These are phyloP conservation scores for Triplophysa bombifrons DNA, from an alignment of 2,797 vertebrate species.

Conservation along the genomic window DNA sequence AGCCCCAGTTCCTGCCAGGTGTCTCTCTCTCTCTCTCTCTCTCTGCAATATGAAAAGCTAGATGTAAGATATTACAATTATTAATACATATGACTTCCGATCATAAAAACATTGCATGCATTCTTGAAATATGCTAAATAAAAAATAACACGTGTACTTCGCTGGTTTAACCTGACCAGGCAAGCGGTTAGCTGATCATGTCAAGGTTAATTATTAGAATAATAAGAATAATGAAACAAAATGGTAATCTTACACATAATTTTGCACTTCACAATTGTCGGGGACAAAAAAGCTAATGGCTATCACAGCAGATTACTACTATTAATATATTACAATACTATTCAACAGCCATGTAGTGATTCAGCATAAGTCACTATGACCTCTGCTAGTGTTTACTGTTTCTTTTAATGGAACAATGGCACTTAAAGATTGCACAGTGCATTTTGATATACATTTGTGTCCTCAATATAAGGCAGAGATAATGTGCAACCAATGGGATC, in stretches of 20 bases:
- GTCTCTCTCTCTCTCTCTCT: not conserved
- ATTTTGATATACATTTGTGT: too few species aligned
- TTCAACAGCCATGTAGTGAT: too few species aligned
- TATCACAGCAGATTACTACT: too few species aligned
- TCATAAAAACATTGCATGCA: not conserved
- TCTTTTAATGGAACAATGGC: too few species aligned
- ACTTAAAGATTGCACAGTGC: too few species aligned
- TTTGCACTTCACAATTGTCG: not conserved
- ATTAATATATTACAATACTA: too few species aligned
- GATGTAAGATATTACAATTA: not conserved
- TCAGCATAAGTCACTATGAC: too few species aligned
- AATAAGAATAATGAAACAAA: not conserved
- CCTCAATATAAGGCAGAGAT: too few species aligned
- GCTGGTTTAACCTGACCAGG: not conserved
- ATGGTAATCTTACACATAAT: not conserved
- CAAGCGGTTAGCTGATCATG: not conserved
- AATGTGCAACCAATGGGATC: too few species aligned
- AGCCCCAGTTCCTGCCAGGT: constrained; percentile 8
- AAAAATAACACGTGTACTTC: not conserved
- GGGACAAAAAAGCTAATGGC: not conserved
- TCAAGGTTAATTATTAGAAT: not conserved
- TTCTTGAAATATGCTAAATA: not conserved
- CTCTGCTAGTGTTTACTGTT: too few species aligned
- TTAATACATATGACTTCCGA: not conserved
- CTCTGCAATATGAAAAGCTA: not conserved